A percentile compares a stretch with the other conserved stretches of the same genome.
Conservation (phyloP, 2,113 vertebrate species). For the Clinocottus analis region DNA sequence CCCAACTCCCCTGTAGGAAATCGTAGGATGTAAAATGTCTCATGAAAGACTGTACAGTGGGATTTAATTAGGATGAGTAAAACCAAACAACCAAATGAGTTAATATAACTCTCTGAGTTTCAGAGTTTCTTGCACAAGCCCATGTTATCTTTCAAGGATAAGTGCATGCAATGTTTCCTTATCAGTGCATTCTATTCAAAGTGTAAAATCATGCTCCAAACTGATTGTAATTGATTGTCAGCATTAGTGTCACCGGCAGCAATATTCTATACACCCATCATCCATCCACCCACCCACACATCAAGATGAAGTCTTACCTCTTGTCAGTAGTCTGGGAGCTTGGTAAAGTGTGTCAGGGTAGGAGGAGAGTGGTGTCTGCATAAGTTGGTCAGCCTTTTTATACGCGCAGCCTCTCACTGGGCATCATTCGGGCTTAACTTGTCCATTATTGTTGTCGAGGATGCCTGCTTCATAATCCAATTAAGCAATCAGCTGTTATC, state of each 20-base stretch:
- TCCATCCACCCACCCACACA: slow-evolving; percentile 8
- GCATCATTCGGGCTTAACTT: slow-evolving; percentile 47
- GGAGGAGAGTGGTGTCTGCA: slow-evolving; percentile 23
- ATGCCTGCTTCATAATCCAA: slow-evolving; percentile 73
- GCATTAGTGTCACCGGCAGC: background rate
- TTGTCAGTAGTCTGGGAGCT: slow-evolving; percentile 29
- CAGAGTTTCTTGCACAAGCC: background rate
- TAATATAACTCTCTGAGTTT: background rate
- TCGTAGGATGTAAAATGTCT: background rate
- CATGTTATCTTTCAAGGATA: background rate
- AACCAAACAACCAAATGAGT: background rate
- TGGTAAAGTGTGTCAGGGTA: slow-evolving; percentile 18
- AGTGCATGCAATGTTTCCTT: background rate
- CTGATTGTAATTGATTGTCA: background rate
- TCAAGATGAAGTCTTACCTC: slow-evolving; percentile 61
- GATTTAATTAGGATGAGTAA: background rate
- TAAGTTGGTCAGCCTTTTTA: slow-evolving; percentile 69
- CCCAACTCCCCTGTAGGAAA: background rate
- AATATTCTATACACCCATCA: background rate
- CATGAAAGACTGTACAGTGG: background rate
- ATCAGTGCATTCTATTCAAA: background rate
- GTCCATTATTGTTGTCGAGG: slow-evolving; percentile 47
- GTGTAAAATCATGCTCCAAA: background rate
- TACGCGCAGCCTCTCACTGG: slow-evolving; percentile 49
- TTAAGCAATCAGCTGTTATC: slow-evolving; percentile 74